Conservation (phyloP, 2,113 vertebrate species). For the Corythoichthys intestinalis region DNA sequence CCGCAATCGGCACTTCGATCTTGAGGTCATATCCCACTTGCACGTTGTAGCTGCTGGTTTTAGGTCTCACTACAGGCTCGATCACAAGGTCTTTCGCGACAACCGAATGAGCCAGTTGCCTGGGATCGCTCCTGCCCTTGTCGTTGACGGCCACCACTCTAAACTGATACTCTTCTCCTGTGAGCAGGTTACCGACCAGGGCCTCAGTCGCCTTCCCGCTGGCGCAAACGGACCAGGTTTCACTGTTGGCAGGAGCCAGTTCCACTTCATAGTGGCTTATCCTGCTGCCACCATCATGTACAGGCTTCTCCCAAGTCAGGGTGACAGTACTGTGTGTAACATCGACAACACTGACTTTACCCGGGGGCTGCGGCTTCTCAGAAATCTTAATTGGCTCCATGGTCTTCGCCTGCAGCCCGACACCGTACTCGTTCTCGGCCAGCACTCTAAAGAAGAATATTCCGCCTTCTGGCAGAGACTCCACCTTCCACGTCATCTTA, state of each 20-base stretch:
- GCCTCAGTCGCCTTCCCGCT: conserved; percentile 88
- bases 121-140: conserved; percentile 94
- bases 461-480: conserved; percentile 89
- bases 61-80: conserved; percentile 85
- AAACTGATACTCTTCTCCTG: conserved; percentile 92
- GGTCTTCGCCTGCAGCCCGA: conserved; percentile 87
- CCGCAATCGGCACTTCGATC: conserved; percentile 87
- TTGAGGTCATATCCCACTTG: conserved; percentile 94
- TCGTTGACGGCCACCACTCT: conserved; percentile 94
- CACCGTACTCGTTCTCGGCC: conserved; percentile 94
- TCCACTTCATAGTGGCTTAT: conserved; percentile 92
- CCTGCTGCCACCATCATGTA: conserved; percentile 94
- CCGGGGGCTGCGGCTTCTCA: conserved; percentile 95
- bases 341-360: conserved; percentile 90
- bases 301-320: conserved; percentile 89
- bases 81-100: conserved; percentile 91
- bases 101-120: conserved; percentile 84
- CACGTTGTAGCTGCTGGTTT: conserved; percentile 83
- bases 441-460: conserved; percentile 91
- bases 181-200: conserved; percentile 82
- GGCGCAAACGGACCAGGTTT: conserved; percentile 89
- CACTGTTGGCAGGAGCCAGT: conserved; percentile 87
- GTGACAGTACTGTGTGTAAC: conserved; percentile 88
- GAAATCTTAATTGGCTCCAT: conserved; percentile 88
- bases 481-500: conserved; percentile 91